Evolutionary conservation across 2,113 vertebrate genomes (phyloP).

Genomic region (Addax nasomaculatus): DNA sequence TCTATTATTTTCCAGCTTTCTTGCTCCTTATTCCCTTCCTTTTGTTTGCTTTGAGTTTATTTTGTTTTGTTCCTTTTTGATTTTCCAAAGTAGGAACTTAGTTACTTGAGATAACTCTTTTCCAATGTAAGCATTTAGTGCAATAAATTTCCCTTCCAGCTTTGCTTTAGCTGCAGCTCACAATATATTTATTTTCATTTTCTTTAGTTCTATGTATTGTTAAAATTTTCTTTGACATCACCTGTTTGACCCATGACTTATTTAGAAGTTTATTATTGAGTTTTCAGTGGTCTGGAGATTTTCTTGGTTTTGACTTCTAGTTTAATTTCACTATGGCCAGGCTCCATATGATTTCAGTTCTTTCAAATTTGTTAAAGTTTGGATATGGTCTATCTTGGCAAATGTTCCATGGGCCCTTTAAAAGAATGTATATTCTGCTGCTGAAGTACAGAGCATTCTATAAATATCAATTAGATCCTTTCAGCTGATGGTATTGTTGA

Average conservation of each 20-base stretch:
- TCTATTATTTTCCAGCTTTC: neutral
- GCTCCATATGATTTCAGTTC: neutral
- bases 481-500: neutral
- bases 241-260: neutral
- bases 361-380: neutral
- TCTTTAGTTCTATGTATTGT: neutral
- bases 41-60: neutral
- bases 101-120: neutral
- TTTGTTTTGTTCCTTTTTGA: neutral
- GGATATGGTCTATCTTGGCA: neutral
- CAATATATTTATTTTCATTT: neutral
- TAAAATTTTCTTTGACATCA: neutral
- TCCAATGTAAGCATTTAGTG: neutral
- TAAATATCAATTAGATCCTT: neutral
- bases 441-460: neutral
- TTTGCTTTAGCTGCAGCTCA: neutral
- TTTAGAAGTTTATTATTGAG: neutral
- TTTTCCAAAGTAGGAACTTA: neutral
- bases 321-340: neutral
- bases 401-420: neutral
- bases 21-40: neutral
- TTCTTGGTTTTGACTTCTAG: neutral
- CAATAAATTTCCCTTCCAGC: neutral
- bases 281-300: neutral
- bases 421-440: neutral